Base-by-base conservation (phyloP, 2,113 vertebrate species). In the Peromyscus leucopus region DNA sequence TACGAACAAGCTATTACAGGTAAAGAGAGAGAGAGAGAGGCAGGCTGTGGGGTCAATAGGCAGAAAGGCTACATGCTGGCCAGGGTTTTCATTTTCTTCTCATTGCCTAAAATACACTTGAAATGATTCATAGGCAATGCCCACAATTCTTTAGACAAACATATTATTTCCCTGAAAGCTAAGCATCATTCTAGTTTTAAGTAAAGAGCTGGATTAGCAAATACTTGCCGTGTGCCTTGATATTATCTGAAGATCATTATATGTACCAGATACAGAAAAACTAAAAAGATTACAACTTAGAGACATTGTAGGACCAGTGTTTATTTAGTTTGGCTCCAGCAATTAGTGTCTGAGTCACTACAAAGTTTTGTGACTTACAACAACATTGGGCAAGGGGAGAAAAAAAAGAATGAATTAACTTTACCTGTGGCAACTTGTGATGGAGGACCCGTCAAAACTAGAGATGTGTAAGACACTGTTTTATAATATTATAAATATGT, bases 141-240 rank as follows among this genome's bases (percentile, higher is more conserved):
- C 48, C 55, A 28, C 15, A 11, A 89, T n/a, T 94, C 85, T 67
- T 89, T 69, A 89, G 83, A 67, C 36, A 80, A 80, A 61, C 85
- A n/a, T 57, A 33, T 55, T 69, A 36, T 94, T 72, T 71, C n/a
- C 39, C 31, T 71, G 4, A 33, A 89, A 48, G 93, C n/a, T 72
- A 94, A 86, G 48, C 31, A 80, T 89, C 42, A 59, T 39, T 94
- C 28, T 42, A 72, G n/a, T n/a, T 80, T 89, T 89, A 87, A 93
- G 48, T 33, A 94, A 89, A 89, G 75, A 80, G 28, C 1, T 19
- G 46, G 26, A 48, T 21, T 59, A 46, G 74, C 63, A 80, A 88
- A 88, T 71, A 21, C 39, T 69, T 88, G 75, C 39, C 65, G n/a
- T 36, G 21, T 19, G 21, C 85, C 69, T 94, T 82, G 48, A 9